These are phyloP conservation scores for Oxyura jamaicensis DNA, from an alignment of 2,113 vertebrate species.

Conservation along the genomic window DNA sequence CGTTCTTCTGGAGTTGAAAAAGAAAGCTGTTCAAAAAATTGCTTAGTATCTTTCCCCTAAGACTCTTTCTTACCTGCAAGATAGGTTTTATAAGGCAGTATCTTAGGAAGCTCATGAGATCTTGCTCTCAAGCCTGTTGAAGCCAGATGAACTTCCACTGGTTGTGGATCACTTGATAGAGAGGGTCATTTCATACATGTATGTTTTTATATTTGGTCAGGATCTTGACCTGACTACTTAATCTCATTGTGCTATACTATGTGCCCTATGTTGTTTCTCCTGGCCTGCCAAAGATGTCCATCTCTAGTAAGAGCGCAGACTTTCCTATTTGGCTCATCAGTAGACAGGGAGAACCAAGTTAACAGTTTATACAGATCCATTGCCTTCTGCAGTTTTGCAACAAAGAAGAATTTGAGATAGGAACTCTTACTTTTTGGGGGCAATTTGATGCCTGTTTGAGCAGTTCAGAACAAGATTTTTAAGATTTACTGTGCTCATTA, in stretches of 20 bases:
- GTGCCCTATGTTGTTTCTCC: neutral
- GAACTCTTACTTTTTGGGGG: neutral
- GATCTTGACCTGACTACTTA: neutral
- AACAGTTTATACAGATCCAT: neutral
- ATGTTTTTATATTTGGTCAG: neutral
- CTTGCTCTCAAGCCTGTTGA: neutral
- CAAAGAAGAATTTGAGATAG: neutral
- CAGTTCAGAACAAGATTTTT: slow-evolving; percentile 15
- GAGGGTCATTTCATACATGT: neutral
- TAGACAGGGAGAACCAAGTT: neutral
- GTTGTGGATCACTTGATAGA: neutral
- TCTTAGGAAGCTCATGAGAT: neutral
- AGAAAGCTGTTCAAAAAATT: neutral
- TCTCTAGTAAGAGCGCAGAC: neutral
- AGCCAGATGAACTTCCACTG: neutral
- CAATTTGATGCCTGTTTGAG: slow-evolving; percentile 47
- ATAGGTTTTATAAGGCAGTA: neutral
- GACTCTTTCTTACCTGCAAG: neutral
- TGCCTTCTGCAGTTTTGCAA: neutral
- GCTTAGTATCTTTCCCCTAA: neutral
- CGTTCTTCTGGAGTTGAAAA: neutral
- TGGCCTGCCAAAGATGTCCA: neutral
- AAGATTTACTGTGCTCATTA: slow-evolving; percentile 59
- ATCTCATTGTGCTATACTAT: neutral
- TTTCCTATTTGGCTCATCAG: neutral